phyloP scores from a whole-genome alignment of 2,888 invertebrate genomes.

The Glaucopsyche alexis region DNA sequence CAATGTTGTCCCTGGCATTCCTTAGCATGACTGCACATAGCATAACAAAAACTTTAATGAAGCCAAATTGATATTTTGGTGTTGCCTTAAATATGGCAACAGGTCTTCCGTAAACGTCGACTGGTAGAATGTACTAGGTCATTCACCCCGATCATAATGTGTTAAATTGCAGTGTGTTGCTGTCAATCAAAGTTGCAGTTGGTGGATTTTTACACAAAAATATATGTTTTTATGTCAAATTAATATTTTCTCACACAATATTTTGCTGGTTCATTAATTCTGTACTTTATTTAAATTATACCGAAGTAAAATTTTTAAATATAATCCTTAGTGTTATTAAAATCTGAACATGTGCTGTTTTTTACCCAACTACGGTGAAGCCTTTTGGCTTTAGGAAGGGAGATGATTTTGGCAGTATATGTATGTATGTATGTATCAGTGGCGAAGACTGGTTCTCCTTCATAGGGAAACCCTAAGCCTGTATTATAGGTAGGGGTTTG shows the following conservation, averaged over 20 bases:
- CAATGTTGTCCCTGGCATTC: not conserved
- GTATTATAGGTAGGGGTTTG: too few species aligned
- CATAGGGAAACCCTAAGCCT: too few species aligned
- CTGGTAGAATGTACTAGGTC: conserved; percentile 43
- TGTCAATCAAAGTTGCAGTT: conserved; percentile 10
- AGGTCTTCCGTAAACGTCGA: conserved; percentile 57
- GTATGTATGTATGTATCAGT: too few species aligned
- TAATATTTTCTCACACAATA: not conserved
- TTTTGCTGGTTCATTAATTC: not conserved
- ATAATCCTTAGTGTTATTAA: too few species aligned
- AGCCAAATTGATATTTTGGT: conserved; percentile 35
- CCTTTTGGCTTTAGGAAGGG: too few species aligned
- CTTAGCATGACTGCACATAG: conserved; percentile 8
- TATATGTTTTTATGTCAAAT: not conserved
- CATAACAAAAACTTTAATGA: conserved; percentile 25
- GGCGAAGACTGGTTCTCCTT: too few species aligned
- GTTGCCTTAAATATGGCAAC: conserved; percentile 41
- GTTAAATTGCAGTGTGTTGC: conserved; percentile 15
- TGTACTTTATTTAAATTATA: too few species aligned
- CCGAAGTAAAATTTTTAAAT: too few species aligned
- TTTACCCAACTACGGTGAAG: too few species aligned
- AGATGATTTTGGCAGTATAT: too few species aligned
- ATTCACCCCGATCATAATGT: conserved; percentile 37
- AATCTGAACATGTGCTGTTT: too few species aligned
- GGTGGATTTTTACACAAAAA: not conserved